Conservation (phyloP, 2,888 invertebrate genomes). For the Chloroclysta siterata region DNA sequence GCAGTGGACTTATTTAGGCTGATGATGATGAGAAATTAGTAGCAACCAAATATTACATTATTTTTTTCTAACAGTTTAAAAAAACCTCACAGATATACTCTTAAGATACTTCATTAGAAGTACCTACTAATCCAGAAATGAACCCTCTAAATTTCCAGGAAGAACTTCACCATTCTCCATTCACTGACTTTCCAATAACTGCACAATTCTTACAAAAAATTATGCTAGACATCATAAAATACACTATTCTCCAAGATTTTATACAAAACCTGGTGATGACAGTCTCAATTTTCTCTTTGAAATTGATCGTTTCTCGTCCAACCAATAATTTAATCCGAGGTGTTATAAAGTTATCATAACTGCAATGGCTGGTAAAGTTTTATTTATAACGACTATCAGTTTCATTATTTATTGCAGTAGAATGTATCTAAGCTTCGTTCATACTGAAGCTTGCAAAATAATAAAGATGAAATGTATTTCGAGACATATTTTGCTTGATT, state of each 20-base stretch:
- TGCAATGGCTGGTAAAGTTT: slow-evolving; percentile 20
- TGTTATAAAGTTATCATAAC: slow-evolving; percentile 28
- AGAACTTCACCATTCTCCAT: too few species aligned
- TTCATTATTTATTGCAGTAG: slow-evolving; percentile 31
- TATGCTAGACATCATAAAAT: not conserved
- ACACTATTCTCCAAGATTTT: not conserved
- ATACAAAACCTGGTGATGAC: slow-evolving; percentile 18
- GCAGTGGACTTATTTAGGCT: too few species aligned
- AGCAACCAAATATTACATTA: too few species aligned
- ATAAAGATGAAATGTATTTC: too few species aligned
- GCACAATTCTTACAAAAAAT: not conserved
- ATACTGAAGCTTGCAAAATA: slow-evolving; percentile 1
- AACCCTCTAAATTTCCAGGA: too few species aligned
- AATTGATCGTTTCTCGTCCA: slow-evolving; percentile 14
- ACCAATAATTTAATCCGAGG: slow-evolving; percentile 27
- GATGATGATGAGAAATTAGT: too few species aligned
- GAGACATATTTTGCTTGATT: too few species aligned
- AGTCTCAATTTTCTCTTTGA: slow-evolving; percentile 24
- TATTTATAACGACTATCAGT: slow-evolving; percentile 23
- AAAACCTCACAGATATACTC: too few species aligned
- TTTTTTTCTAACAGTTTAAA: too few species aligned
- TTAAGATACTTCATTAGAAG: too few species aligned
- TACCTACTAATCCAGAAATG: too few species aligned
- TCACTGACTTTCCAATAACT: not conserved
- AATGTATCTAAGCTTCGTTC: slow-evolving; percentile 8